These are phyloP conservation scores for Melipona beecheii DNA, from an alignment of 2,888 invertebrate species.

Conservation along the genomic window DNA sequence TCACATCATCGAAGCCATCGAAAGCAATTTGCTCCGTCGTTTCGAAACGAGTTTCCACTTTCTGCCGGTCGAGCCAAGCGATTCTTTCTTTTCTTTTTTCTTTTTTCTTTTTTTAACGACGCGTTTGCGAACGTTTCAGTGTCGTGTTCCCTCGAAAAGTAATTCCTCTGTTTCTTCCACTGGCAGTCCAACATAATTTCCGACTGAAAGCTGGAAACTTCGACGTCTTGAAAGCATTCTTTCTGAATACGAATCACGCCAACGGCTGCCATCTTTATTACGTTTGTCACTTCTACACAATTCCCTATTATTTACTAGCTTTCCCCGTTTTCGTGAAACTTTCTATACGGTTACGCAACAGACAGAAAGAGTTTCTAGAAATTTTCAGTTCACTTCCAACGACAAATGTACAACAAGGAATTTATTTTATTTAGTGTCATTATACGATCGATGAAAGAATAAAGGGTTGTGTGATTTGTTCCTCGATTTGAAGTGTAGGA, in stretches of 20 bases:
- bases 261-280: neutral
- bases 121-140: neutral
- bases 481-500: no score
- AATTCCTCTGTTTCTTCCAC: neutral
- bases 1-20: neutral
- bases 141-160: neutral
- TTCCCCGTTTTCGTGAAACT: neutral
- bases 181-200: neutral
- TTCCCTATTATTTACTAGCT: neutral
- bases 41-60: neutral
- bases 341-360: no score
- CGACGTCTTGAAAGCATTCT: slow-evolving; percentile 10
- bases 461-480: no score
- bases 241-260: neutral
- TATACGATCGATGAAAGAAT: no score
- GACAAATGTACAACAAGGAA: no score
- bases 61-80: no score
- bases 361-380: no score
- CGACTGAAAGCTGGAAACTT: neutral
- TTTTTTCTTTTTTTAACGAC: no score
- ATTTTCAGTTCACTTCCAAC: no score
- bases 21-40: neutral
- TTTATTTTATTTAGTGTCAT: no score
- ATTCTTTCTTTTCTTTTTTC: neutral
- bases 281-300: neutral